Evolutionary conservation across 2,797 vertebrate species (phyloP).

Genomic region (Neosalanx taihuensis): DNA sequence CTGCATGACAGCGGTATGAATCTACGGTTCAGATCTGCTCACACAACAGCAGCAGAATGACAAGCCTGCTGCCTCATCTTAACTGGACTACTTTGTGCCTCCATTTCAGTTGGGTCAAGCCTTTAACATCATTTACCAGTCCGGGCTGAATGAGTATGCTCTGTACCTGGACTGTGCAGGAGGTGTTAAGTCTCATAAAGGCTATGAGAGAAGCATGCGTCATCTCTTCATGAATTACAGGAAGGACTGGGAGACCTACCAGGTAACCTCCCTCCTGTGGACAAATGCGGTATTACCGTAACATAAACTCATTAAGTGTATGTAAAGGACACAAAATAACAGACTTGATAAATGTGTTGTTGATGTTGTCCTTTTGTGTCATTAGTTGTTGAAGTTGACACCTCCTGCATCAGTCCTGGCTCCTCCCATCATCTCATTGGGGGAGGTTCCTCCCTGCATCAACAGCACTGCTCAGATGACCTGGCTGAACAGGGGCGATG

Average conservation of each 20-base stretch:
- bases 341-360: neutral
- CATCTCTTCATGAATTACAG: constrained; percentile 66
- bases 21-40: neutral
- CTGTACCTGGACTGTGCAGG: constrained; percentile 76
- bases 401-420: neutral
- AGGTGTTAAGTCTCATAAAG: constrained; percentile 28
- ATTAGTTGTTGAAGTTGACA: constrained; percentile 42
- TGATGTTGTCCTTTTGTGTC: neutral
- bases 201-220: constrained; percentile 62
- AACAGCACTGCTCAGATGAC: constrained; percentile 71
- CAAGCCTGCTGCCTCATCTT: neutral
- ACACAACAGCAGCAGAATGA: neutral
- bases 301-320: neutral
- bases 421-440: constrained; percentile 21
- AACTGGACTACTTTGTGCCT: neutral
- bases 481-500: constrained; percentile 75
- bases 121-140: constrained; percentile 65
- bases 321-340: neutral
- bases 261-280: constrained; percentile 41
- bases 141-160: constrained; percentile 72
- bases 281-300: neutral
- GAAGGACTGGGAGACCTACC: constrained; percentile 23
- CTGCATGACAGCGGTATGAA: constrained; percentile 59
- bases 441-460: constrained; percentile 69
- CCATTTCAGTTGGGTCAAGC: constrained; percentile 61